Base-by-base conservation (phyloP, 2,113 vertebrate genomes). In the Amazona vittata region DNA sequence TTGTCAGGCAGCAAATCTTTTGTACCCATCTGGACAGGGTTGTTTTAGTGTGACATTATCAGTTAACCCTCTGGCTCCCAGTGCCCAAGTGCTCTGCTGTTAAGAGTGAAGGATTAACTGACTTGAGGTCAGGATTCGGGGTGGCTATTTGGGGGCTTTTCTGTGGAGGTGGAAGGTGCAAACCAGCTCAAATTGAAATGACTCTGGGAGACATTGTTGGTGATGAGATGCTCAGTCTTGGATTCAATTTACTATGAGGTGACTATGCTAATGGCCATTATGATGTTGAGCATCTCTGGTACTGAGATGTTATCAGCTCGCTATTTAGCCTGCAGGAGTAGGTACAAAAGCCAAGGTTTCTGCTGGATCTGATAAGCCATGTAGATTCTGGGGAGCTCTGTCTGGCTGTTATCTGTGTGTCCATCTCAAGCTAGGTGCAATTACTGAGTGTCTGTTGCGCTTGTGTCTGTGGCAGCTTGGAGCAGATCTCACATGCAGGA, bases 1-100 rank as follows among this genome's bases (percentile, higher is more conserved):
- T 97, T 94, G 91, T 95, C 78, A 91, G 87, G 73, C 91, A 95
- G 89, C 83, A 95, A 73, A 78, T 92, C 91, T 93, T 95, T 94
- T 91, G 90, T 84, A 82, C 90, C 69, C 88, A 81, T 95, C 68
- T 76, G 85, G 95, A 80, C 28, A 53, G 60, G n/a, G 33, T 44
- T 88, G 55, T 85, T 88, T 87, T 84, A 90, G 50, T 52, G n/a
- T 67, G 59, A 70, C 29, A 73, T 87, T 89, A 50, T 80, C 94
- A 94, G 92, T 94, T 96, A 97, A 97, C 96, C 55, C 91, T 73
- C 50, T 81, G 70, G 53, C 31, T 94, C 46, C 94, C 73, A 81
- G 59, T 79, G 53, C 31, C 53, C 18, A 12, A 55, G 53, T 33
- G 55, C 29, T 20, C 21, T 0, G 0, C 49, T 79, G 65, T 73